Percentiles rank a stretch among this genome's conserved stretches.
These are phyloP conservation scores for Psilopogon haemacephalus DNA, from an alignment of 2,113 vertebrate genomes.

Conservation along the genomic window DNA sequence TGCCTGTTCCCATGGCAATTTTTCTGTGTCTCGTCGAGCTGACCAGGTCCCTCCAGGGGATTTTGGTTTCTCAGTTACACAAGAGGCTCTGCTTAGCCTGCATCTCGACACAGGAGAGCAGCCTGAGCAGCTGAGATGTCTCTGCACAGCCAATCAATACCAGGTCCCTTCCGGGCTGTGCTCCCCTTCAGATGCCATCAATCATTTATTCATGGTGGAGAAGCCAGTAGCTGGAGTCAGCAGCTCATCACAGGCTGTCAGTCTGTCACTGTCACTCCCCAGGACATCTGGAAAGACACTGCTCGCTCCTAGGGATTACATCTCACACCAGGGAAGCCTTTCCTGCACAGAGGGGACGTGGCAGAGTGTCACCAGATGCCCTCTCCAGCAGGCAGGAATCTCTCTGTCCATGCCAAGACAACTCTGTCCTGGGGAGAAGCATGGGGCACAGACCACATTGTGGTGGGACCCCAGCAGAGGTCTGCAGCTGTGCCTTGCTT, in stretches of 20 bases:
- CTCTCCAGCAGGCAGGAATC: rapidly evolving
- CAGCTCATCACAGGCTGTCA: background rate
- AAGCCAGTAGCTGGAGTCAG: background rate
- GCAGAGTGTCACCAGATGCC: background rate
- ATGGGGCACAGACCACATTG: background rate
- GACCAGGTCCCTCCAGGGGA: background rate
- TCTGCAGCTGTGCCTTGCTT: background rate
- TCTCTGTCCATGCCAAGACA: background rate
- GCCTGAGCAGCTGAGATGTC: background rate
- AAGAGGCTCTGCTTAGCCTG: background rate
- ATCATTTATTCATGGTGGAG: background rate
- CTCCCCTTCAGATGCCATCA: background rate
- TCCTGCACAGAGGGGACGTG: too few species aligned
- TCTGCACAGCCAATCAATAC: background rate
- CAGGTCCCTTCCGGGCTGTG: background rate
- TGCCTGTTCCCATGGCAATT: background rate
- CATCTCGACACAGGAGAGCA: background rate
- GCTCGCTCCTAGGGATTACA: too few species aligned
- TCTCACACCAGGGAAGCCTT: background rate
- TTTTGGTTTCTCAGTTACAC: background rate
- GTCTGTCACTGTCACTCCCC: background rate
- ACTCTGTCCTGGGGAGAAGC: background rate
- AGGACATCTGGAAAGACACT: background rate
- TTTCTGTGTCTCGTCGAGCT: background rate
- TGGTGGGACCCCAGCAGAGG: too few species aligned